Conservation (phyloP, 2,113 vertebrate genomes). For the Condylura cristata region DNA sequence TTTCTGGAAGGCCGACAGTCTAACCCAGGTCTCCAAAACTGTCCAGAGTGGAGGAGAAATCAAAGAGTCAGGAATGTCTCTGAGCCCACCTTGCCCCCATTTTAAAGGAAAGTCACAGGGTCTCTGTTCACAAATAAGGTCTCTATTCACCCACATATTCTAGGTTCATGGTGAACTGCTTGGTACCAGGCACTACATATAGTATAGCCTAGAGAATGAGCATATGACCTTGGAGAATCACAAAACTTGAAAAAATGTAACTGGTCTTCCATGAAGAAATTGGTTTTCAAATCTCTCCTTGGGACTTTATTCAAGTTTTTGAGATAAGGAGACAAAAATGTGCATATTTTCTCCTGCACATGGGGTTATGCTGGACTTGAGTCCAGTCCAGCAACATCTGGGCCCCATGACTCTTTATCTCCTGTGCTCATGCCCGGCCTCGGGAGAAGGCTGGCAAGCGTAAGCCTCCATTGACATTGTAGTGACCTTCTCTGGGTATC, state of each 20-base stretch:
- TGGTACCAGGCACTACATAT: too few relatives aligned
- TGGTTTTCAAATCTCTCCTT: background rate
- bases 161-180: background rate
- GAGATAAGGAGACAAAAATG: conserved; percentile 29
- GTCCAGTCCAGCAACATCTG: background rate
- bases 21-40: background rate
- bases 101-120: background rate
- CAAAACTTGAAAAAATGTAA: background rate
- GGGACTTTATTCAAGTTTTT: conserved; percentile 70
- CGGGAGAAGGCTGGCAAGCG: rapidly evolving
- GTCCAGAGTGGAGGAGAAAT: background rate
- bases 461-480: background rate
- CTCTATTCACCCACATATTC: too few relatives aligned
- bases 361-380: background rate
- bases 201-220: background rate
- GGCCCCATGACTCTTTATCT: background rate
- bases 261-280: background rate
- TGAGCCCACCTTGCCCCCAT: background rate
- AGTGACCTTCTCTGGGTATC: background rate
- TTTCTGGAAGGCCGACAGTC: background rate
- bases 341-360: background rate
- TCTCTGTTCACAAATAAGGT: too few relatives aligned
- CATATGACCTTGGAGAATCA: background rate
- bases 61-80: background rate
- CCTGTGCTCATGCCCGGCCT: background rate